phyloP scores from a whole-genome alignment of 2,113 vertebrate genomes.

The Cyanistes caeruleus region DNA sequence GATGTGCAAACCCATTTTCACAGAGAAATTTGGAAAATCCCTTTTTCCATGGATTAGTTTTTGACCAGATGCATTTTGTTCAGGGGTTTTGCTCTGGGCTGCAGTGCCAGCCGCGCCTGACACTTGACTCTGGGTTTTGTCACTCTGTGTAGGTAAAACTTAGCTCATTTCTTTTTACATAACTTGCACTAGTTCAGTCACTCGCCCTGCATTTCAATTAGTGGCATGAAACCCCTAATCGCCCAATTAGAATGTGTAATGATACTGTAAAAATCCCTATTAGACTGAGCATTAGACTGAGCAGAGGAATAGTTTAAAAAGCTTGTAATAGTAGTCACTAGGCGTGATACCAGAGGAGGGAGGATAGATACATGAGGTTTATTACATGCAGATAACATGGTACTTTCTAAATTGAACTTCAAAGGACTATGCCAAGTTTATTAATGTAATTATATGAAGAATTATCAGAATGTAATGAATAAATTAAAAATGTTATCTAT shows the following conservation, averaged over 20 bases:
- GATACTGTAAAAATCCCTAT: conserved; percentile 20
- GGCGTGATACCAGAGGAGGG: background rate
- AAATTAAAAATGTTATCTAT: conserved; percentile 47
- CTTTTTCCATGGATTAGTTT: background rate
- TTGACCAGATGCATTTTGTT: background rate
- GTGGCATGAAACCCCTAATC: conserved; percentile 5
- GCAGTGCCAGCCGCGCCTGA: rapidly evolving
- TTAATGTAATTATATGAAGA: conserved; percentile 26
- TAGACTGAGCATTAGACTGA: conserved; percentile 21
- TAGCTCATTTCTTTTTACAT: background rate
- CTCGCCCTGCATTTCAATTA: background rate
- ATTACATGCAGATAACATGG: conserved; percentile 28
- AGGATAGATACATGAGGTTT: conserved; percentile 22
- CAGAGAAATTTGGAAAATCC: background rate
- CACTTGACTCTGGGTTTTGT: background rate
- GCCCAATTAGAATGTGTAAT: conserved; percentile 33
- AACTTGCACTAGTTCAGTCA: background rate
- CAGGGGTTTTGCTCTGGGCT: background rate
- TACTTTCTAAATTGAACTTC: conserved; percentile 40
- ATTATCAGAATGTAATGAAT: conserved; percentile 36
- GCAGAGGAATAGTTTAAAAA: conserved; percentile 1
- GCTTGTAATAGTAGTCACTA: background rate
- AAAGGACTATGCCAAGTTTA: background rate
- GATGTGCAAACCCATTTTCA: background rate
- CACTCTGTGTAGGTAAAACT: background rate